Evolutionary conservation across 2,797 vertebrate genomes (phyloP).

Genomic region (Coregonus ussuriensis): DNA sequence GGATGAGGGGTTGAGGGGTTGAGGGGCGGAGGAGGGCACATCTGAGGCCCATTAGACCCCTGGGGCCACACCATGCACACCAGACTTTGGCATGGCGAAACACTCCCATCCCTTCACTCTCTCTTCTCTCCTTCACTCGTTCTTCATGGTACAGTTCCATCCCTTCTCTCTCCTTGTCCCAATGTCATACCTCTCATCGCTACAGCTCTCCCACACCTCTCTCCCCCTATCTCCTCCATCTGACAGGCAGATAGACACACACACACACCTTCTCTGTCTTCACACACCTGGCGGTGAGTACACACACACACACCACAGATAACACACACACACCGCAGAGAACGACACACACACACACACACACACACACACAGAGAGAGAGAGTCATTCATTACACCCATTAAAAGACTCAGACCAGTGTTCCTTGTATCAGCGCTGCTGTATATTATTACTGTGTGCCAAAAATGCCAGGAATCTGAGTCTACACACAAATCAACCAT

Average conservation of each 20-base stretch:
- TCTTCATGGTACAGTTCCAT: too few relatives aligned
- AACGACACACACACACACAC: conserved; percentile 38
- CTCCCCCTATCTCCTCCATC: not conserved
- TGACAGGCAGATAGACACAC: conserved; percentile 17
- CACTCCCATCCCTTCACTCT: not conserved
- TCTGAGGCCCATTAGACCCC: conserved; percentile 66
- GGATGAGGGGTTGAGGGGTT: not conserved
- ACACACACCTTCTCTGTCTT: not conserved
- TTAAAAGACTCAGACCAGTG: conserved; percentile 44
- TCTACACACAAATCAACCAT: conserved; percentile 45
- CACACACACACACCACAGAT: too few relatives aligned
- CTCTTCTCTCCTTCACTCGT: not conserved
- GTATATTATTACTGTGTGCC: conserved; percentile 65
- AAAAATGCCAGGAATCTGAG: conserved; percentile 70
- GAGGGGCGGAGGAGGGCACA: conserved; percentile 36
- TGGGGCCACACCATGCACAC: conserved; percentile 33
- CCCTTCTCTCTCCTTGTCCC: not conserved
- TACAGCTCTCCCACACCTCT: not conserved
- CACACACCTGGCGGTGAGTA: too few relatives aligned
- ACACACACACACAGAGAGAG: conserved; percentile 13
- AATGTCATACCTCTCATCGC: not conserved
- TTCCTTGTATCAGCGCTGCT: conserved; percentile 56
- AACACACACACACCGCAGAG: conserved; percentile 14
- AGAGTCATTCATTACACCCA: conserved; percentile 40
- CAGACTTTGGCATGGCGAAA: conserved; percentile 7